Percentiles rank a stretch among this genome's conserved stretches.
phyloP scores from a whole-genome alignment of 2,797 vertebrate genomes.

The Poeciliopsis turneri region DNA sequence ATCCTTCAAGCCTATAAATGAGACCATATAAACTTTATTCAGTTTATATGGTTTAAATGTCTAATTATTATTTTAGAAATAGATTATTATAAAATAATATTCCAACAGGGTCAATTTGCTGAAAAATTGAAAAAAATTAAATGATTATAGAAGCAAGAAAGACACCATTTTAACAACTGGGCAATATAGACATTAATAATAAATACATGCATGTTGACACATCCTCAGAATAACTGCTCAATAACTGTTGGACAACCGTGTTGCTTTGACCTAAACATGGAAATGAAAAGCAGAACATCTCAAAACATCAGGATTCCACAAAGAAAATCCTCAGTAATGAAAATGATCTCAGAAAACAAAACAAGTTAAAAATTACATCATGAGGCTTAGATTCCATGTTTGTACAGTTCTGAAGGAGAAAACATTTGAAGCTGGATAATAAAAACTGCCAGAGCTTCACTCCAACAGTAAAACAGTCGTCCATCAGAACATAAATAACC shows the following conservation, averaged over 20 bases:
- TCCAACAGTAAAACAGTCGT: constrained; percentile 6
- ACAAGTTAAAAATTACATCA: background rate
- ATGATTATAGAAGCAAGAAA: too few relatives aligned
- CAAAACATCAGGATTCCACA: background rate
- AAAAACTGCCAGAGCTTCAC: constrained; percentile 8
- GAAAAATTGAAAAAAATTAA: too few relatives aligned
- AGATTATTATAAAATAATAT: too few relatives aligned
- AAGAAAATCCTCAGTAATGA: constrained; percentile 24
- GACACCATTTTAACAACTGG: too few relatives aligned
- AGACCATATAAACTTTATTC: too few relatives aligned
- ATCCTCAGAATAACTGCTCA: too few relatives aligned
- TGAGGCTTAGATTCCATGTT: background rate
- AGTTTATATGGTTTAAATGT: too few relatives aligned
- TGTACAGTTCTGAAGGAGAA: background rate
- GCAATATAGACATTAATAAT: too few relatives aligned
- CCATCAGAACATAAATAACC: constrained; percentile 2
- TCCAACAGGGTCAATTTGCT: too few relatives aligned
- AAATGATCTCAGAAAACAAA: background rate
- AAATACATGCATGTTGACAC: too few relatives aligned
- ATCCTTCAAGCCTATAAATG: background rate
- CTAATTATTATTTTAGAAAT: too few relatives aligned
- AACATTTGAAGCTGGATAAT: background rate
- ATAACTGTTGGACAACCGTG: too few relatives aligned
- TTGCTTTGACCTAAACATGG: constrained; percentile 18
- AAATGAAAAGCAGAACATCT: constrained; percentile 34